Evolutionary conservation across 1,140 invertebrate species (phyloP).

Genomic region (Uloborus diversus): DNA sequence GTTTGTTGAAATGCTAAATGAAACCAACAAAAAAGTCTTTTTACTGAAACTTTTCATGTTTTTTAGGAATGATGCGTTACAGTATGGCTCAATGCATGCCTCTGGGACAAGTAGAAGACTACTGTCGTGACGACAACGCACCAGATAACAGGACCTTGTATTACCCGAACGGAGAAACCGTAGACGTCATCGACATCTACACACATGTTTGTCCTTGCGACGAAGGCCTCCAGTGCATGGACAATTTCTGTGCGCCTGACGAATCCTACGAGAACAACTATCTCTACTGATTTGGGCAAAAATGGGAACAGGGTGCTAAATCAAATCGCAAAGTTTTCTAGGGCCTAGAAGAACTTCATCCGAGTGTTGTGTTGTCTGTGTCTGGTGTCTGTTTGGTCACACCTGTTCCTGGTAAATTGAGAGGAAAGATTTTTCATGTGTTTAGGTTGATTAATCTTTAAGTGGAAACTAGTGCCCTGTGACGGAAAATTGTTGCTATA

Average conservation of each 20-base stretch:
- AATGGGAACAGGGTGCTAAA: too few relatives aligned
- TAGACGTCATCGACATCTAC: conserved; percentile 42
- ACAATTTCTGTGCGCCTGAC: conserved; percentile 28
- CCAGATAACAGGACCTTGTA: conserved; percentile 49
- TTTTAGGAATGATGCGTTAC: conserved; percentile 54
- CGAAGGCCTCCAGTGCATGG: conserved; percentile 22
- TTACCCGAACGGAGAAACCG: conserved; percentile 46
- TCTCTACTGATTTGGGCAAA: too few relatives aligned
- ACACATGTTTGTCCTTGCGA: conserved; percentile 50
- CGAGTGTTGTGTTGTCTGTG: not conserved
- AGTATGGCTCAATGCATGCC: conserved; percentile 52
- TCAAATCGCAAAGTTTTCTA: not conserved
- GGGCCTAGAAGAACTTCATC: not conserved
- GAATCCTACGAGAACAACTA: conserved; percentile 47
- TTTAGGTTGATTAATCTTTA: not conserved
- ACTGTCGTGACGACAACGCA: conserved; percentile 39
- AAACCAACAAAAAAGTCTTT: too few relatives aligned
- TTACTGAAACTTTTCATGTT: too few relatives aligned
- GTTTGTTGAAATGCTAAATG: too few relatives aligned
- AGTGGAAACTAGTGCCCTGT: too few relatives aligned
- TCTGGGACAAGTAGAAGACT: conserved; percentile 48
- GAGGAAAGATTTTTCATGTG: not conserved
- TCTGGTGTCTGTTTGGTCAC: not conserved
- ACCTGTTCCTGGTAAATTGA: not conserved
- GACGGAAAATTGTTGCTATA: too few relatives aligned